phyloP scores from a whole-genome alignment of 30 jellyfish, hydroid and myxozoan genomes.

The Aurelia aurita region DNA sequence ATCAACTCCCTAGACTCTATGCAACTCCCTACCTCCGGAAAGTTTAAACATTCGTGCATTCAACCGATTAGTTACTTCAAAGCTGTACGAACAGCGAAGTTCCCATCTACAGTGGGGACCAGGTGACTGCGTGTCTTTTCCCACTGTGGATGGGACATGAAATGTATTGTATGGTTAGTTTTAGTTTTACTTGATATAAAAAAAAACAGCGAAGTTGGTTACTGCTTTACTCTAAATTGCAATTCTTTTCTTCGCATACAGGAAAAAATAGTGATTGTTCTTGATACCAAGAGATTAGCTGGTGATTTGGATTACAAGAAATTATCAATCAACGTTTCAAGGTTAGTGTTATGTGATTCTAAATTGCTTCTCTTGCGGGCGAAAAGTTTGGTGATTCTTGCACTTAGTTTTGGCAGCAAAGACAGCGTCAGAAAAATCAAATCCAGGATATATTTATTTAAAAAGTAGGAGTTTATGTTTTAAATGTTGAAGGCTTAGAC shows the following conservation, averaged over 20 bases:
- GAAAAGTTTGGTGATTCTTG: background rate
- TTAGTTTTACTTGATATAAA: background rate
- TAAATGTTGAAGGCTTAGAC: no score
- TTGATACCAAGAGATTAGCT: slow-evolving; percentile 62
- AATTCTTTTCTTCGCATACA: background rate
- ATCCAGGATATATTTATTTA: no score
- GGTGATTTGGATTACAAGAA: slow-evolving; percentile 44
- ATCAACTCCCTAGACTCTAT: no score
- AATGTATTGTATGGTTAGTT: no score
- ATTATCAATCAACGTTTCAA: slow-evolving; percentile 55
- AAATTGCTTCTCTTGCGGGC: background rate
- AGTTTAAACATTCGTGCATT: no score
- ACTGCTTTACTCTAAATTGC: background rate
- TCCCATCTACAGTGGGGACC: no score
- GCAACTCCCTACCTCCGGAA: no score
- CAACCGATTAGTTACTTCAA: slow-evolving; percentile 22
- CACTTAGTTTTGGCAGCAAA: no score
- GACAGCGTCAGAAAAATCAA: no score
- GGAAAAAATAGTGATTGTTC: slow-evolving; percentile 65
- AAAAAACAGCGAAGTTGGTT: background rate
- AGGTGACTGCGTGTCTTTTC: no score
- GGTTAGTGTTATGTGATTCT: slow-evolving; percentile 15
- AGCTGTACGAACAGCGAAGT: background rate
- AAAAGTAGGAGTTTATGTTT: no score
- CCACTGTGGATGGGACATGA: no score